Base-by-base conservation (phyloP, 2,113 vertebrate genomes). In the Engraulis encrasicolus region DNA sequence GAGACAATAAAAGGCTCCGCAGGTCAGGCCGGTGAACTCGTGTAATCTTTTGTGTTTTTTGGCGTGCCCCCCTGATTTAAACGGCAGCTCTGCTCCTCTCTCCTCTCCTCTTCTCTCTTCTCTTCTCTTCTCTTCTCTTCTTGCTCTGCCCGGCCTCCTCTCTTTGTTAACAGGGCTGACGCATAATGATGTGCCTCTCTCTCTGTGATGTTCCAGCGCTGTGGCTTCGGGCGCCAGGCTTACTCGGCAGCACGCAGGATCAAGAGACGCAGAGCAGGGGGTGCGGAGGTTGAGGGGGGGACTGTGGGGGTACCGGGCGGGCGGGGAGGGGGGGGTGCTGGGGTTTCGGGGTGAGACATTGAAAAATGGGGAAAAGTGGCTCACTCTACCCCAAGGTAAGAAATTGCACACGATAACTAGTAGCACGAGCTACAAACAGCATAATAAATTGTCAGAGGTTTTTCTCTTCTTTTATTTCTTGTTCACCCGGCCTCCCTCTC, bases 351-450 rank as follows among this genome's bases (percentile, higher is more conserved):
- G 34, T 85, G 87, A 94, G 89, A 89, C 90, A 89, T 87, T 91
- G 87, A 93, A 74, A 95, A 94, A 92, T 91, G 89, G 90, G 91
- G 92, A 92, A 94, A 94, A 93, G 92, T 92, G 92, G 90, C 92
- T 91, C 2, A 83, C 91, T 91, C 91, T 93, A 93, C 93, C 93
- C 93, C 91, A 93, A 94, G 93, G 93, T 94, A 94, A 91, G 91
- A 93, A 94, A 95, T 94, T 93, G 94, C 92, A 93, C 92, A 92
- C 86, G 90, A 93, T 94, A 93, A 94, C 93, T 92, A 91, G 90
- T 84, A 92, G 89, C 88, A 87, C 37, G 83, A 93, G 89, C 88
- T 92, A 94, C 94, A 95, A 95, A 94, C 94, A 93, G 94, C 93
- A 95, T 95, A 94, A 94, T 93, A 93, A 93, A 95, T 94, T 84